Evolutionary conservation across 1,140 invertebrate species (phyloP).

Genomic region (Melipona quadrifasciata): DNA sequence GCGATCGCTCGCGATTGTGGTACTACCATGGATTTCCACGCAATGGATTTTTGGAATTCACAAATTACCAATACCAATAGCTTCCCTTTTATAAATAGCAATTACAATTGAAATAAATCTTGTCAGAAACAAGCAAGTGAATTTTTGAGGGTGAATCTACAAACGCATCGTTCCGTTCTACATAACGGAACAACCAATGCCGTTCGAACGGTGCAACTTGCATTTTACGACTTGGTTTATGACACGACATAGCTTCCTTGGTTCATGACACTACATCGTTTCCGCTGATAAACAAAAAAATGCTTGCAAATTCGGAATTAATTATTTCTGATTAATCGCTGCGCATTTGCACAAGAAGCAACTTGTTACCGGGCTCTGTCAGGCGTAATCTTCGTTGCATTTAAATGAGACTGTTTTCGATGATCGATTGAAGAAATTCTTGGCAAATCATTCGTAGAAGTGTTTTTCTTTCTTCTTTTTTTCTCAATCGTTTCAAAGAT

Average conservation of each 20-base stretch:
- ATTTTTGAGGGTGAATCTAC: too few species aligned
- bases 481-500: neutral
- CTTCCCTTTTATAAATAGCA: too few species aligned
- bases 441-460: neutral
- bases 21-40: neutral
- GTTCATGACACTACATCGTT: neutral
- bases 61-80: too few species aligned
- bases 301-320: neutral
- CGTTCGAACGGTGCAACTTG: conserved; percentile 10
- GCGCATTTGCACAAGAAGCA: conserved; percentile 21
- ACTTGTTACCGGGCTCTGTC: neutral
- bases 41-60: too few species aligned
- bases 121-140: too few species aligned
- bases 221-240: conserved; percentile 14
- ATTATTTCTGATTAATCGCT: neutral
- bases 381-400: neutral
- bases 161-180: neutral
- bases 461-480: neutral
- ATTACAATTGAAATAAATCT: too few species aligned
- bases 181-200: conserved; percentile 55
- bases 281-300: neutral
- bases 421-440: neutral
- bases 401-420: neutral
- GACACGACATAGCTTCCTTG: too few species aligned
- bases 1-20: neutral